Percentiles rank a stretch among this genome's conserved stretches.
Conservation (phyloP, 2,113 vertebrate genomes). For the Lepus timidus region DNA sequence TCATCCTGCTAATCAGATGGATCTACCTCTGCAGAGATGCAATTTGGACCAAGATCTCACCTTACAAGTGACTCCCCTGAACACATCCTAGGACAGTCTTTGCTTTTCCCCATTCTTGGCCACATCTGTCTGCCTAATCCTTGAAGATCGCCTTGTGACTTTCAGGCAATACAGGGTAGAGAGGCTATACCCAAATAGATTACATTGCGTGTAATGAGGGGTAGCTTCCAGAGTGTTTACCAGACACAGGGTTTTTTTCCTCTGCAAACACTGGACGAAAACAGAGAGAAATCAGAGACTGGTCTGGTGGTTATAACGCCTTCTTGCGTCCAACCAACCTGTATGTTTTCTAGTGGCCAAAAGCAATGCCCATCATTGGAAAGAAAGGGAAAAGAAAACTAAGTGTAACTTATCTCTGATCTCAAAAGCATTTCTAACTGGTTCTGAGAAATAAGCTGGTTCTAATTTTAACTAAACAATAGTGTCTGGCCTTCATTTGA, state of each 20-base stretch:
- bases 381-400: constrained; percentile 57
- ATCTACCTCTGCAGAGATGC: background rate
- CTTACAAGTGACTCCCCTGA: background rate
- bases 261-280: background rate
- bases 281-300: background rate
- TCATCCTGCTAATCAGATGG: background rate
- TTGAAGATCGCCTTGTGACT: background rate
- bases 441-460: constrained; percentile 80
- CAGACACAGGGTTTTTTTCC: background rate
- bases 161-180: background rate
- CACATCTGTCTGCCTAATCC: background rate
- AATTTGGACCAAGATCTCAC: background rate
- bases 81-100: background rate
- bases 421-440: constrained; percentile 65
- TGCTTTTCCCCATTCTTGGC: background rate
- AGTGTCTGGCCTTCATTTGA: constrained; percentile 80
- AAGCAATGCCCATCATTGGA: constrained; percentile 43
- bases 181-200: background rate
- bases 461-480: constrained; percentile 82
- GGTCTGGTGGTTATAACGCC: background rate
- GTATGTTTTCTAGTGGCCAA: constrained; percentile 34
- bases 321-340: background rate
- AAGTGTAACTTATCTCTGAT: constrained; percentile 69
- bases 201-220: background rate
- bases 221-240: background rate